Base-by-base conservation (phyloP, 2,113 vertebrate genomes). In the Petrocephalus microphthalmus region DNA sequence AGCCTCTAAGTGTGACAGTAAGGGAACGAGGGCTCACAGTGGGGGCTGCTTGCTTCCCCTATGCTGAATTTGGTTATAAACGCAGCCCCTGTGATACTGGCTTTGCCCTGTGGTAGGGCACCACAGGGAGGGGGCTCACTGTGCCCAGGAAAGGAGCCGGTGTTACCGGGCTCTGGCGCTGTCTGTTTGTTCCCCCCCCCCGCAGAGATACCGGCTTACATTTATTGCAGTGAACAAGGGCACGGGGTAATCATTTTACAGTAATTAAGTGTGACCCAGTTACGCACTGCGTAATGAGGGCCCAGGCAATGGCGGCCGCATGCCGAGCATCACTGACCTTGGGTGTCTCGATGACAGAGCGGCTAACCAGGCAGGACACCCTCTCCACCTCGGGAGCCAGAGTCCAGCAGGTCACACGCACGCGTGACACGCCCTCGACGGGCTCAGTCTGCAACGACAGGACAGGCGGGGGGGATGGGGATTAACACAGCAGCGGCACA, bases 321-420 rank as follows among this genome's bases (percentile, higher is more conserved):
- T 3, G 13, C 84, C 6, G 74, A 5, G 7, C n/a, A 7, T 86
- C 88, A 91, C 94, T 91, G 87, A 96, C 95, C 94, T 95, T 93
- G 84, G 95, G 94, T 74, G 91, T n/a, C 19, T 95, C 92, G 6
- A 96, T 90, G 71, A 92, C 92, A 20, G 94, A 94, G n/a, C 42
- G 92, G 89, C 91, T 91, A 88, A 96, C 95, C 84, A 96, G 49
- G 7, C 93, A 94, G 3, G 92, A 94, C 78, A 96, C 95, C 49
- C 93, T 91, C 91, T 96, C 95, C 90, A 96, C 93, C 90, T 94
- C 94, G 92, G 94, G 95, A 91, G 93, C 89, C 90, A 91, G 95
- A 60, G 91, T 94, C 91, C 94, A 93, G 93, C 94, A 94, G 91
- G 94, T 95, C 91, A 96, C 95, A 84, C 91, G 93, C 11, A 96